These are phyloP conservation scores for Tribolium freemani DNA, from an alignment of 2,888 invertebrate genomes.

Conservation along the genomic window DNA sequence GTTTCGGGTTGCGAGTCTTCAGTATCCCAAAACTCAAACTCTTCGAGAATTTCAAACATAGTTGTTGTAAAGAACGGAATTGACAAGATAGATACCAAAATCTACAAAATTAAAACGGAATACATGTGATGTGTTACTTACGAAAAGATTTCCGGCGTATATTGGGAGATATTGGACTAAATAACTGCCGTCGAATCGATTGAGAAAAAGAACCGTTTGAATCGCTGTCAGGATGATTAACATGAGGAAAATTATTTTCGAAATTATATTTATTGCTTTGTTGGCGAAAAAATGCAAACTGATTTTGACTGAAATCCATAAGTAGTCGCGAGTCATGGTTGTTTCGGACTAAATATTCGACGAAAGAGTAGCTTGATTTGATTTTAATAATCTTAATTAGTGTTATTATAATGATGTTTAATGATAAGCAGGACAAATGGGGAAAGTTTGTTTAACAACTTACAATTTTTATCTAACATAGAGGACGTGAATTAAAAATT, in stretches of 20 bases:
- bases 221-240: not conserved
- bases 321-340: not conserved
- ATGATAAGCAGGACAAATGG: no score
- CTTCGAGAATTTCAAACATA: not conserved
- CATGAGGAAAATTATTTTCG: not conserved
- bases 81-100: not conserved
- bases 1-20: not conserved
- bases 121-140: not conserved
- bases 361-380: no score
- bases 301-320: not conserved
- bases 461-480: no score
- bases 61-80: not conserved
- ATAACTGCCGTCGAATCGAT: not conserved
- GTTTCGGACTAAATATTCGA: no score
- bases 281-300: not conserved
- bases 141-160: not conserved
- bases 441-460: no score
- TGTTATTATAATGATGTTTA: no score
- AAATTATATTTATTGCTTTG: not conserved
- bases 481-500: no score
- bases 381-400: no score
- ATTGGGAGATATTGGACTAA: not conserved
- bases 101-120: not conserved
- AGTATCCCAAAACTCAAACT: not conserved
- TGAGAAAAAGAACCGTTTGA: not conserved